phyloP scores from a whole-genome alignment of 1,140 invertebrate genomes.

The Drosophila lowei region DNA sequence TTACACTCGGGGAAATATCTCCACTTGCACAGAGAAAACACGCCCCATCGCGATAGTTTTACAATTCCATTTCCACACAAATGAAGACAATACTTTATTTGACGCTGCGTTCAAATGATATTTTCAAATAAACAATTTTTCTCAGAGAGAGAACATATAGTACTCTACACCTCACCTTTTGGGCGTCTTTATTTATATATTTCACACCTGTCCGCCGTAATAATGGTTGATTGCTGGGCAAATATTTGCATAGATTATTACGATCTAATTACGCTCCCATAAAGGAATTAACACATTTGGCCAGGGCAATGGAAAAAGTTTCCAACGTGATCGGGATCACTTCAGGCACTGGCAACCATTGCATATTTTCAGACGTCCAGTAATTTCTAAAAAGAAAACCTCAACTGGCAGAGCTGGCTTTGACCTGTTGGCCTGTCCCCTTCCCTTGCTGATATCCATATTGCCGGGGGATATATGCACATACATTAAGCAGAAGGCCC shows the following conservation, averaged over 20 bases:
- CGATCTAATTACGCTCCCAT: conserved; percentile 35
- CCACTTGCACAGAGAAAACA: neutral
- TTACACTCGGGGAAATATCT: neutral
- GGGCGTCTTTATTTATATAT: conserved; percentile 10
- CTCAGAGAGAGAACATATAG: neutral
- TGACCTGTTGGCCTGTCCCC: conserved; percentile 8
- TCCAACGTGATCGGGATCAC: conserved; percentile 36
- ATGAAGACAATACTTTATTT: neutral
- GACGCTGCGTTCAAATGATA: conserved; percentile 9
- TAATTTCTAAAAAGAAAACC: conserved; percentile 31
- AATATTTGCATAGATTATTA: conserved; percentile 51
- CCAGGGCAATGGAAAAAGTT: conserved; percentile 36
- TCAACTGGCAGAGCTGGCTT: neutral
- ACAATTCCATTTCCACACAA: neutral
- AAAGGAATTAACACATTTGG: conserved; percentile 61
- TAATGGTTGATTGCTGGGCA: conserved; percentile 44
- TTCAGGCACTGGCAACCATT: conserved; percentile 17
- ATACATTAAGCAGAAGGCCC: no score
- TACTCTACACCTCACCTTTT: neutral
- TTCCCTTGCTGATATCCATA: conserved; percentile 9
- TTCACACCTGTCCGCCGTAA: conserved; percentile 50
- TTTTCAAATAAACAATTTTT: conserved; percentile 12
- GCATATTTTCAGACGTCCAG: conserved; percentile 55
- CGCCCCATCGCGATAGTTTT: no score
- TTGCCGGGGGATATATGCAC: neutral